Evolutionary conservation across 2,888 invertebrate species (phyloP).

Genomic region (Xestia xanthographa): DNA sequence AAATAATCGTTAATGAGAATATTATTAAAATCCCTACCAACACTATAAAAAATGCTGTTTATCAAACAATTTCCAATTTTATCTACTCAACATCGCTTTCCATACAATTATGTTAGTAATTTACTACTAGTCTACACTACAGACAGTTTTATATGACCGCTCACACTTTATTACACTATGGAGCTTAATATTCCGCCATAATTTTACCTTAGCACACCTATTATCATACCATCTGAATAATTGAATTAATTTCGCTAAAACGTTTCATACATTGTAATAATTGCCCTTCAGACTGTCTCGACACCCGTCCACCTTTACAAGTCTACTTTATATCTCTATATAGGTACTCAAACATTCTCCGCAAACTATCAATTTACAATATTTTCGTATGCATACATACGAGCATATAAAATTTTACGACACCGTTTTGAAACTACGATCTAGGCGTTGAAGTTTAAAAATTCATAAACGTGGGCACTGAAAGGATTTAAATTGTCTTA

Average conservation of each 20-base stretch:
- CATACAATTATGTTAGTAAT: slow-evolving; percentile 53
- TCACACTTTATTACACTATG: slow-evolving; percentile 48
- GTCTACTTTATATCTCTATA: slow-evolving; percentile 44
- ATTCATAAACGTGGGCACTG: slow-evolving; percentile 62
- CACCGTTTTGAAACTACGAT: slow-evolving; percentile 44
- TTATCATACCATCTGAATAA: slow-evolving; percentile 62
- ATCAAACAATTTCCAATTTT: slow-evolving; percentile 10
- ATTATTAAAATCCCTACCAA: too few relatives aligned
- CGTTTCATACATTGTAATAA: slow-evolving; percentile 63
- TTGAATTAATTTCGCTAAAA: slow-evolving; percentile 63
- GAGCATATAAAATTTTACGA: slow-evolving; percentile 60
- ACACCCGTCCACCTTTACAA: slow-evolving; percentile 41
- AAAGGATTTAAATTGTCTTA: slow-evolving; percentile 64
- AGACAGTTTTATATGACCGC: slow-evolving; percentile 43
- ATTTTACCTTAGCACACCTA: slow-evolving; percentile 46
- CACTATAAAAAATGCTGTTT: background rate
- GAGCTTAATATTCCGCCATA: slow-evolving; percentile 48
- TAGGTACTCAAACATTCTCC: slow-evolving; percentile 51
- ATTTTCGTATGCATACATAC: slow-evolving; percentile 55
- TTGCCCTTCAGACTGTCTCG: slow-evolving; percentile 33
- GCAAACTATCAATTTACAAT: slow-evolving; percentile 63
- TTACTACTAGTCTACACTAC: slow-evolving; percentile 29
- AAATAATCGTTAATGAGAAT: background rate
- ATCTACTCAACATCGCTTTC: slow-evolving; percentile 18
- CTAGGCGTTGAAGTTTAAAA: slow-evolving; percentile 63